phyloP scores from a whole-genome alignment of 2,888 invertebrate genomes.

The Nephrotoma flavescens region DNA sequence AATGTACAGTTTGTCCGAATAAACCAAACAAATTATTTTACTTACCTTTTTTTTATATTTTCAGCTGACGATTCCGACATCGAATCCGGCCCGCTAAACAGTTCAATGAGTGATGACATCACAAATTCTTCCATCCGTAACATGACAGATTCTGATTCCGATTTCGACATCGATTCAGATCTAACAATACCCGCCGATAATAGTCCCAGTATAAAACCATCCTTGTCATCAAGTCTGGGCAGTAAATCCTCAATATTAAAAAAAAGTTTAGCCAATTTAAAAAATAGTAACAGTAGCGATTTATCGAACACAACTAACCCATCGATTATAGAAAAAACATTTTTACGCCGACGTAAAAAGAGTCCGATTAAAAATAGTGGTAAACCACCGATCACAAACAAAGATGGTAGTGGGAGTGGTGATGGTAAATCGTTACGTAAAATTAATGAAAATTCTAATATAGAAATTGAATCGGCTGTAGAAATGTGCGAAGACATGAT shows the following conservation, averaged over 20 bases:
- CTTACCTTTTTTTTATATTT: not conserved
- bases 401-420: not conserved
- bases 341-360: slow-evolving; percentile 21
- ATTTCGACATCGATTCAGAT: slow-evolving; percentile 25
- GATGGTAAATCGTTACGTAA: slow-evolving; percentile 7
- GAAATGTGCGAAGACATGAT: slow-evolving; percentile 31
- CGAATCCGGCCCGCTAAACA: slow-evolving; percentile 22
- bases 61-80: slow-evolving; percentile 24
- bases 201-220: not conserved
- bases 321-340: slow-evolving; percentile 12
- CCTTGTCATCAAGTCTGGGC: slow-evolving; percentile 24
- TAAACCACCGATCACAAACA: not conserved
- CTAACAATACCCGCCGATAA: slow-evolving; percentile 19
- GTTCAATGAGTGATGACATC: slow-evolving; percentile 24
- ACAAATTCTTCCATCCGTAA: slow-evolving; percentile 8
- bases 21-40: no score
- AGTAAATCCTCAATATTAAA: slow-evolving; percentile 21
- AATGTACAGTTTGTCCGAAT: no score
- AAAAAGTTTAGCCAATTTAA: slow-evolving; percentile 16
- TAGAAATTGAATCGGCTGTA: slow-evolving; percentile 28
- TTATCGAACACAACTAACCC: not conserved
- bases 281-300: slow-evolving; percentile 6
- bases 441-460: slow-evolving; percentile 12
- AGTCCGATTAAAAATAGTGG: not conserved
- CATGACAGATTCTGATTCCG: slow-evolving; percentile 15